Evolutionary conservation across 2,113 vertebrate genomes (phyloP).

Genomic region (Lophius piscatorius): DNA sequence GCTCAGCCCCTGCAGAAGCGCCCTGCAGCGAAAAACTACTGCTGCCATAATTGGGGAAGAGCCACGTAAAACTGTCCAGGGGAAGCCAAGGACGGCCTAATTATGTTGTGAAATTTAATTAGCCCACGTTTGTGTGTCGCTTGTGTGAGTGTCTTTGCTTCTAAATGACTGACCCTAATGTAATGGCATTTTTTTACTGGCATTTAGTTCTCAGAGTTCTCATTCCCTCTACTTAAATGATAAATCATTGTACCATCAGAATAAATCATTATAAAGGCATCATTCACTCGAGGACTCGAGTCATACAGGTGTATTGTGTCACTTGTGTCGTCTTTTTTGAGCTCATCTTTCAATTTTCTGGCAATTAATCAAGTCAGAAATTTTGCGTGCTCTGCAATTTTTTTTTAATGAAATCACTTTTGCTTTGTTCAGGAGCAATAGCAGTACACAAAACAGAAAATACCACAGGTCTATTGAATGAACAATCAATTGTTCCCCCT

Average conservation of each 20-base stretch:
- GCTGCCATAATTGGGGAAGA: constrained; percentile 60
- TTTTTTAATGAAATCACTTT: no score
- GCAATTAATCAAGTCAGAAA: no score
- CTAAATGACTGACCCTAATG: constrained; percentile 49
- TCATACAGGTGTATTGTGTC: no score
- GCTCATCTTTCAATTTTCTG: no score
- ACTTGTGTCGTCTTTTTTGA: no score
- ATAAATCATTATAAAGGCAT: constrained; percentile 21
- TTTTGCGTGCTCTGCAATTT: no score
- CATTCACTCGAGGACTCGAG: no score
- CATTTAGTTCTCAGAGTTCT: constrained; percentile 39
- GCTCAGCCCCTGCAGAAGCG: constrained; percentile 17
- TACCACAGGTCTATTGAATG: no score
- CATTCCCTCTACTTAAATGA: constrained; percentile 17
- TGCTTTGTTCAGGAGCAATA: no score
- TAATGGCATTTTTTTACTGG: constrained; percentile 19
- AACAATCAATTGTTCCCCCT: no score
- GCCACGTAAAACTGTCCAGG: constrained; percentile 56
- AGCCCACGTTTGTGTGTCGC: constrained; percentile 44
- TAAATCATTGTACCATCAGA: constrained; percentile 20
- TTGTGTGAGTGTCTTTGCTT: constrained; percentile 10
- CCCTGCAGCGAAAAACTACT: constrained; percentile 37
- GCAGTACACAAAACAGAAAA: no score
- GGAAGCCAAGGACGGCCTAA: constrained; percentile 56
- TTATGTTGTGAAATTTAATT: constrained; percentile 70